A percentile compares a stretch with the other conserved stretches of the same genome.
phyloP scores from a whole-genome alignment of 2,113 vertebrate species.

The Chloropsis cyanopogon region DNA sequence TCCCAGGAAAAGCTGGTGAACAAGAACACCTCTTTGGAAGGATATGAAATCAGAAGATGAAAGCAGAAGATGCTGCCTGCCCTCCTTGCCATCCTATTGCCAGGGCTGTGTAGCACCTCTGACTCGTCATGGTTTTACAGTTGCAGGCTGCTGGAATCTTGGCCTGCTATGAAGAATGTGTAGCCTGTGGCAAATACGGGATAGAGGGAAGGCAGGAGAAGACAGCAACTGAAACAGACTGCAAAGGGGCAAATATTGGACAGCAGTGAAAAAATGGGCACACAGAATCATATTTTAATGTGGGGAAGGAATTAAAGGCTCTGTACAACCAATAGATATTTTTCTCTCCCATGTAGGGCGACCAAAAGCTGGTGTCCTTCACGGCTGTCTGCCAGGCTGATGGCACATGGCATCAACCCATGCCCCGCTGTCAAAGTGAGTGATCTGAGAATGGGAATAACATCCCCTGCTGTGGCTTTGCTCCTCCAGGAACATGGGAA shows the following conservation, averaged over 20 bases:
- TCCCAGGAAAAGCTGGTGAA: neutral
- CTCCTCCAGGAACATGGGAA: neutral
- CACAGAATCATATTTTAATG: neutral
- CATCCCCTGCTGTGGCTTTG: neutral
- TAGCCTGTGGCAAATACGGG: neutral
- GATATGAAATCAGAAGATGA: neutral
- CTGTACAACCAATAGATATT: neutral
- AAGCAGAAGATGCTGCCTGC: neutral
- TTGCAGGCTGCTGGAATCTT: neutral
- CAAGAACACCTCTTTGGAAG: neutral
- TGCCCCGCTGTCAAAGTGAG: slow-evolving; percentile 79
- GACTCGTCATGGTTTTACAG: neutral
- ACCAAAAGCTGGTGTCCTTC: slow-evolving; percentile 64
- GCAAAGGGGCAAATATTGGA: neutral
- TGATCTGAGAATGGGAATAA: neutral
- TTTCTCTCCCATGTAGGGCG: slow-evolving; percentile 33
- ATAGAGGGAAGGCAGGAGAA: neutral
- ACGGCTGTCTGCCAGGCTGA: slow-evolving; percentile 75
- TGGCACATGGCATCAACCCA: slow-evolving; percentile 76
- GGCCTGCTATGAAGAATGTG: neutral
- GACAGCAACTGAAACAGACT: neutral
- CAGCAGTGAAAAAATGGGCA: neutral
- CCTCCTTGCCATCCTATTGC: neutral
- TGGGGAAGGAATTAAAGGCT: neutral
- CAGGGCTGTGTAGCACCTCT: neutral